These are phyloP conservation scores for Bibio marci DNA, from an alignment of 2,888 invertebrate genomes.

Conservation along the genomic window DNA sequence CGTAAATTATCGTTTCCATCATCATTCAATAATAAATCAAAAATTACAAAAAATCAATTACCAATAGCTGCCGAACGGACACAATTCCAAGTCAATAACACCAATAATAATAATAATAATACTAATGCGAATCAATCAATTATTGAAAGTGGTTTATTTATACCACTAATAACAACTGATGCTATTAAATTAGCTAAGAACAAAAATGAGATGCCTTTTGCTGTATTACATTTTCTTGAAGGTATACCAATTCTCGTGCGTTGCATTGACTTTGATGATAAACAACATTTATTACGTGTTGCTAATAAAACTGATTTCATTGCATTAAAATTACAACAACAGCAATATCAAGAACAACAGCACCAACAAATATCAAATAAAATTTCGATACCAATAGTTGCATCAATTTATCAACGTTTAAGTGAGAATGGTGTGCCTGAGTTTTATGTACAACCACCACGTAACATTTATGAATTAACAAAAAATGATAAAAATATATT, in stretches of 20 bases:
- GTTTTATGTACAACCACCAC: conserved; percentile 8
- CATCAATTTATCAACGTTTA: conserved; percentile 9
- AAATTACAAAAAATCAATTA: too few species aligned
- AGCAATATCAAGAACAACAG: background rate
- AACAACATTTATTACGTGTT: conserved; percentile 6
- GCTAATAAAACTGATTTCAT: conserved; percentile 7
- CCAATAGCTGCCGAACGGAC: too few species aligned
- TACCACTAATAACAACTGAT: conserved; percentile 8
- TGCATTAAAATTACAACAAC: background rate
- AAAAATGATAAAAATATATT: background rate
- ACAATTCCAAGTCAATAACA: too few species aligned
- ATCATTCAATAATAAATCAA: too few species aligned
- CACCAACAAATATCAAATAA: background rate
- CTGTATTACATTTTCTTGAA: conserved; percentile 45
- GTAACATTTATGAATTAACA: conserved; percentile 9
- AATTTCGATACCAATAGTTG: conserved; percentile 8
- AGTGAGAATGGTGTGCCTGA: conserved; percentile 6
- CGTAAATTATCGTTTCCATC: too few species aligned
- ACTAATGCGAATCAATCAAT: too few species aligned
- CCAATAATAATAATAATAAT: too few species aligned
- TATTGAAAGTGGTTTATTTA: conserved; percentile 13
- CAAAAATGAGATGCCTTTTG: conserved; percentile 47
- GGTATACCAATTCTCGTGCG: conserved; percentile 50
- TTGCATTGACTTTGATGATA: conserved; percentile 28
- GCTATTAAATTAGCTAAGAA: conserved; percentile 43